A percentile compares a stretch with the other conserved stretches of the same genome.
These are phyloP conservation scores for Drosophila meridiana DNA, from an alignment of 2,888 invertebrate genomes.

Conservation along the genomic window DNA sequence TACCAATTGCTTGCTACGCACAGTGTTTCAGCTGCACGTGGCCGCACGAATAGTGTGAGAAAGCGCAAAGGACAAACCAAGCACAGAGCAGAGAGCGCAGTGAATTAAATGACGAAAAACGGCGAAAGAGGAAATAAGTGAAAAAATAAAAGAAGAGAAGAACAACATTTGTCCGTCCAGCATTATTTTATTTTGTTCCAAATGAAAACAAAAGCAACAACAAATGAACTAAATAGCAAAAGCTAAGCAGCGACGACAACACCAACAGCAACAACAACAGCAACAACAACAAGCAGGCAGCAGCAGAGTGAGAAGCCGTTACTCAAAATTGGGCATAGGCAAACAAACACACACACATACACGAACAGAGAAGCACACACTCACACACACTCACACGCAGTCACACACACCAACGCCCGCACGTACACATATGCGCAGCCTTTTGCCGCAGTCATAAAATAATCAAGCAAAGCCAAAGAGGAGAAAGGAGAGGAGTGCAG, in stretches of 20 bases:
- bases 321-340: slow-evolving; percentile 68
- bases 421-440: slow-evolving; percentile 45
- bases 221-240: slow-evolving; percentile 52
- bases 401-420: slow-evolving; percentile 13
- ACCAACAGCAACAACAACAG: slow-evolving; percentile 27
- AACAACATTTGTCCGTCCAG: slow-evolving; percentile 70
- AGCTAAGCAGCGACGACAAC: slow-evolving; percentile 28
- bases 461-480: slow-evolving; percentile 65
- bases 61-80: slow-evolving; percentile 32
- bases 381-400: not conserved
- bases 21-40: slow-evolving; percentile 65
- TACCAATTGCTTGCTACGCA: slow-evolving; percentile 5
- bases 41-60: slow-evolving; percentile 54
- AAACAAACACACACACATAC: slow-evolving; percentile 40
- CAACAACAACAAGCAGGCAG: slow-evolving; percentile 7
- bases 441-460: slow-evolving; percentile 80
- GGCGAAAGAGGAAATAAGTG: slow-evolving; percentile 34
- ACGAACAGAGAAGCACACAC: slow-evolving; percentile 17
- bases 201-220: slow-evolving; percentile 42
- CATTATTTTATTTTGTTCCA: slow-evolving; percentile 31
- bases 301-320: slow-evolving; percentile 60
- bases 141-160: slow-evolving; percentile 34
- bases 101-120: slow-evolving; percentile 28
- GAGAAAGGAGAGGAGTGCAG: slow-evolving; percentile 8
- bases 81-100: slow-evolving; percentile 41